phyloP scores from a whole-genome alignment of 1,140 invertebrate genomes.

The Melitaea cinxia region DNA sequence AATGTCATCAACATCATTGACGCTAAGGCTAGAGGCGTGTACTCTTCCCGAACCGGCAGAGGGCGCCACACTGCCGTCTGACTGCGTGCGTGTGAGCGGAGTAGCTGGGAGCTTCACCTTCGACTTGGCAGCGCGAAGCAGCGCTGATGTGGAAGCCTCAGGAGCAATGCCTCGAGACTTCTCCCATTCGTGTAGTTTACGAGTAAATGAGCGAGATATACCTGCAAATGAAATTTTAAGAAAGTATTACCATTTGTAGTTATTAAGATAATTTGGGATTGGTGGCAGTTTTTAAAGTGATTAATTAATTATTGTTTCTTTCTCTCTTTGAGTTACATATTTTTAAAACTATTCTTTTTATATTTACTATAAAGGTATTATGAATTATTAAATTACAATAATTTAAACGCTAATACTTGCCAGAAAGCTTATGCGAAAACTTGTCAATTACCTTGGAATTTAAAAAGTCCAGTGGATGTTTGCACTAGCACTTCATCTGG shows the following conservation, averaged over 20 bases:
- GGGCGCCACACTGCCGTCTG: conserved; percentile 86
- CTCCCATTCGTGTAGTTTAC: conserved; percentile 95
- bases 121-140: conserved; percentile 82
- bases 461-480: conserved; percentile 90
- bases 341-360: no score
- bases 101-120: conserved; percentile 78
- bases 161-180: conserved; percentile 90
- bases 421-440: background rate
- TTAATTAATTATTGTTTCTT: no score
- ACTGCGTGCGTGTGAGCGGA: conserved; percentile 85
- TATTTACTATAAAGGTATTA: no score
- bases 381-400: no score
- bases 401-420: no score
- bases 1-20: conserved; percentile 86
- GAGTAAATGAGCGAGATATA: conserved; percentile 92
- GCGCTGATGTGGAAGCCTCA: conserved; percentile 90
- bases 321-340: no score
- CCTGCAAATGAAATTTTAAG: conserved; percentile 61
- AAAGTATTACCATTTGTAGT: no score
- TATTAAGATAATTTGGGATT: no score
- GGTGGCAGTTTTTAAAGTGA: no score
- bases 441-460: conserved; percentile 85
- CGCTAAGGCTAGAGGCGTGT: conserved; percentile 87
- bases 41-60: conserved; percentile 75
- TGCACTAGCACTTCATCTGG: conserved; percentile 88